phyloP scores from a whole-genome alignment of 2,113 vertebrate species.

The Dolichotis patagonum region DNA sequence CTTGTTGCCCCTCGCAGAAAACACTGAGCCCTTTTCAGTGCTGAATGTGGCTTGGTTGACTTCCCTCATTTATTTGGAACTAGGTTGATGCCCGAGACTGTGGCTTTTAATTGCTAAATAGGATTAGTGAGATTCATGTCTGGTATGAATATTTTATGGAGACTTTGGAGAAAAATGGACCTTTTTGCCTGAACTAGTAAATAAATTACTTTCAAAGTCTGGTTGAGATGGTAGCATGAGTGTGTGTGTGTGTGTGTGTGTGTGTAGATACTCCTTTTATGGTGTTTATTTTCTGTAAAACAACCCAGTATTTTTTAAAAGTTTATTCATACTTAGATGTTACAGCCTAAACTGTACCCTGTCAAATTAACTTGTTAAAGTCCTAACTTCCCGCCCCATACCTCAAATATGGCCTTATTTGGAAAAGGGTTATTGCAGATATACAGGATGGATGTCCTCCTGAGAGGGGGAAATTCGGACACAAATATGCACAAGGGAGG shows the following conservation, averaged over 20 bases:
- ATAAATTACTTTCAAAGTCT: slow-evolving; percentile 37
- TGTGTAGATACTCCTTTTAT: background rate
- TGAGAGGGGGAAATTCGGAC: background rate
- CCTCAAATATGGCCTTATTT: background rate
- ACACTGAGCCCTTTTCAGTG: background rate
- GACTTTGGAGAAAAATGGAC: background rate
- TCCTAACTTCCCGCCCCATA: background rate
- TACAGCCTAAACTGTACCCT: background rate
- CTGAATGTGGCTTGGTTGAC: background rate
- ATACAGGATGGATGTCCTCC: background rate
- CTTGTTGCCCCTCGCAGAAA: slow-evolving; percentile 3
- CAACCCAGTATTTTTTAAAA: background rate
- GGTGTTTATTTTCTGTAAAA: background rate
- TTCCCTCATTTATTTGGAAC: background rate
- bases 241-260: background rate
- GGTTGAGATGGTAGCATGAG: background rate
- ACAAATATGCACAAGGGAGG: background rate
- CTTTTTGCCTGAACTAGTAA: background rate
- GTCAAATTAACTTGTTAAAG: background rate
- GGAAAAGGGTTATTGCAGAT: background rate
- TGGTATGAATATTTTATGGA: background rate
- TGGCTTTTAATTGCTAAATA: slow-evolving; percentile 28
- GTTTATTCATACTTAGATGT: background rate
- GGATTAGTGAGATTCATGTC: background rate
- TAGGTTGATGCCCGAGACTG: background rate